A percentile compares a stretch with the other conserved stretches of the same genome.
Evolutionary conservation across 2,113 vertebrate species (phyloP).

Genomic region (Fregata magnificens): DNA sequence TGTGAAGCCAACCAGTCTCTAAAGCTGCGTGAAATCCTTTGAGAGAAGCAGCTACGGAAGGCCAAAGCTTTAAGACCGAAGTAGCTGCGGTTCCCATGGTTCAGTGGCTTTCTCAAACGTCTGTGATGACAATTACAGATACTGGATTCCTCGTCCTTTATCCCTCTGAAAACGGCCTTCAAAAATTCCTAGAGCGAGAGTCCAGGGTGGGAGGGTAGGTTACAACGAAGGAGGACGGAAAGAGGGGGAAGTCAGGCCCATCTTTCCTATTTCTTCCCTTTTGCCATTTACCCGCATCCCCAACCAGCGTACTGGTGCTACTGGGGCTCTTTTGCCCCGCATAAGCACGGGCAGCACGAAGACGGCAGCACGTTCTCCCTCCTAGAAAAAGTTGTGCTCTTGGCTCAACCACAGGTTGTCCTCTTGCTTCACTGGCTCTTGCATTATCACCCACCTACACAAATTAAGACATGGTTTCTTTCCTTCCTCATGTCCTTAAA

Average conservation of each 20-base stretch:
- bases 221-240: neutral
- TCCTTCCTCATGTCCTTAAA: neutral
- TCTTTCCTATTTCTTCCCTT: neutral
- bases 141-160: neutral
- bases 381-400: neutral
- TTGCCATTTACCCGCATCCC: neutral
- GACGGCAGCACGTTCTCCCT: neutral
- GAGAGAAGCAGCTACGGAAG: neutral
- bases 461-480: neutral
- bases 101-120: neutral
- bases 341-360: neutral
- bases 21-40: neutral
- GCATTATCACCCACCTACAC: neutral
- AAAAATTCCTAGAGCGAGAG: neutral
- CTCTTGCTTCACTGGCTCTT: neutral
- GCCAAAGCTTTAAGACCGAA: neutral
- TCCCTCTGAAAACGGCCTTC: neutral
- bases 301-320: accelerated
- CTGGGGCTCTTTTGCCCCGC: neutral
- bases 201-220: neutral
- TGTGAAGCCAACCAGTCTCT: neutral
- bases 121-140: neutral
- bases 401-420: accelerated
- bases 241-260: too few relatives aligned
- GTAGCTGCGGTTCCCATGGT: neutral